phyloP scores from a whole-genome alignment of 2,113 vertebrate genomes.

The Peromyscus californicus region DNA sequence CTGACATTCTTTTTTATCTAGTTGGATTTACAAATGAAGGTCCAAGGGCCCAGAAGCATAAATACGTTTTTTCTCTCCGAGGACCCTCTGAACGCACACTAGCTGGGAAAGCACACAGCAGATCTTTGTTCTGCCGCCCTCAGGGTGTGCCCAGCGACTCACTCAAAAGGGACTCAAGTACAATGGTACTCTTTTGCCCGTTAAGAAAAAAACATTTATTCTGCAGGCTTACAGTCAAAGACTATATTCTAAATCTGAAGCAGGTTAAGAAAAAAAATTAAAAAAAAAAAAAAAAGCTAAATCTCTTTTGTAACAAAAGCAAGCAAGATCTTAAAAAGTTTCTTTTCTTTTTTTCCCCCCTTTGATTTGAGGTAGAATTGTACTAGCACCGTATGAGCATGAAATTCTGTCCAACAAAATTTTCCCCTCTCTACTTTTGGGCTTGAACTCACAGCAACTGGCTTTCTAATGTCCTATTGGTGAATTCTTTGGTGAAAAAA shows the following conservation, averaged over 20 bases:
- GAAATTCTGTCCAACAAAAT: neutral
- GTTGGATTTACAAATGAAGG: conserved; percentile 75
- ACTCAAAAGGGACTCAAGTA: conserved; percentile 58
- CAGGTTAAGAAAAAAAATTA: neutral
- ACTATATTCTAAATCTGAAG: conserved; percentile 54
- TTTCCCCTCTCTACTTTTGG: neutral
- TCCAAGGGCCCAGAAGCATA: conserved; percentile 76
- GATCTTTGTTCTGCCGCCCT: conserved; percentile 85
- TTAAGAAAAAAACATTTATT: neutral
- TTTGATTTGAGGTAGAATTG: conserved; percentile 22
- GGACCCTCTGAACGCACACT: conserved; percentile 85
- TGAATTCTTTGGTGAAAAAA: conserved; percentile 11
- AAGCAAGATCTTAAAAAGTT: neutral
- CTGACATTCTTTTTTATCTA: conserved; percentile 14
- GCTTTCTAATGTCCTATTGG: neutral
- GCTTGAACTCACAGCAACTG: neutral
- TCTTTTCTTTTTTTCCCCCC: neutral
- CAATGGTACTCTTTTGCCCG: conserved; percentile 19
- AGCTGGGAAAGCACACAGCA: conserved; percentile 85
- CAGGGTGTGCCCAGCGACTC: conserved; percentile 76
- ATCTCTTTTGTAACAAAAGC: conserved; percentile 23
- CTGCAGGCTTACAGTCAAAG: neutral
- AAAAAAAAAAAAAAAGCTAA: conserved; percentile 17
- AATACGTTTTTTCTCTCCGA: conserved; percentile 78
- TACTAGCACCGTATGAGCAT: neutral